Evolutionary conservation across 2,113 vertebrate genomes (phyloP), one percentile per base, ranked within the genome.

Genomic region (Jacana jacana): DNA sequence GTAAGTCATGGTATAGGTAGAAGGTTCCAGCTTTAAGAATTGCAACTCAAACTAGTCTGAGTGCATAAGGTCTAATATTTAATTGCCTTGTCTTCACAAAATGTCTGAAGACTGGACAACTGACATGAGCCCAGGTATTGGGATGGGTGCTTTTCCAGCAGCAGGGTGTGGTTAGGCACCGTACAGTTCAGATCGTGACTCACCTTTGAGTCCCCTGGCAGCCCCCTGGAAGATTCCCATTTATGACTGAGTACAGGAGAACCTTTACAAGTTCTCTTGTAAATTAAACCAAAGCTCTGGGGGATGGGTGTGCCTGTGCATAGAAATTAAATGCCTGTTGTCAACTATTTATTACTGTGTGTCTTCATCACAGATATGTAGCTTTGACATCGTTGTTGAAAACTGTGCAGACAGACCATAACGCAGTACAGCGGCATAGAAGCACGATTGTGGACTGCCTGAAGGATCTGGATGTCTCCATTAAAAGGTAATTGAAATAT

Each of bases 361-460:
- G 40, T 89, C 31, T 24, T 61, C 72, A 1, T 82, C 69, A 23
- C 97, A 99, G 99, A 97, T 99, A 99, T 11, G 99, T 99, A 97
- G 99, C 99, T 76, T 97, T 99, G 98, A 99, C 99, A 0, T 99
- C 99, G 14, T 98, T 99, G 98, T 98, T 99, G 98, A 99, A 99
- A 98, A 99, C 99, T 0, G 99, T 99, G 87, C 99, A 99, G 97
- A 99, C 99, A 17, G 99, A 99, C 96, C 99, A 99, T 96, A 99
- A 99, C 75, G 99, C 99, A 75, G 99, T 99, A 28, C 99, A 99
- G 98, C 98, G 99, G 80, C 99, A 99, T 92, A 98, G 99, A 96
- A 99, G 99, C 97, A 99, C 99, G 37, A 99, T 99, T 76, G 99
- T 99, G 94, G 99, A 99, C 97, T 99, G 99, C 98, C 98, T 99